phyloP scores from a whole-genome alignment of 2,888 invertebrate genomes.

The Dynastes grantii region DNA sequence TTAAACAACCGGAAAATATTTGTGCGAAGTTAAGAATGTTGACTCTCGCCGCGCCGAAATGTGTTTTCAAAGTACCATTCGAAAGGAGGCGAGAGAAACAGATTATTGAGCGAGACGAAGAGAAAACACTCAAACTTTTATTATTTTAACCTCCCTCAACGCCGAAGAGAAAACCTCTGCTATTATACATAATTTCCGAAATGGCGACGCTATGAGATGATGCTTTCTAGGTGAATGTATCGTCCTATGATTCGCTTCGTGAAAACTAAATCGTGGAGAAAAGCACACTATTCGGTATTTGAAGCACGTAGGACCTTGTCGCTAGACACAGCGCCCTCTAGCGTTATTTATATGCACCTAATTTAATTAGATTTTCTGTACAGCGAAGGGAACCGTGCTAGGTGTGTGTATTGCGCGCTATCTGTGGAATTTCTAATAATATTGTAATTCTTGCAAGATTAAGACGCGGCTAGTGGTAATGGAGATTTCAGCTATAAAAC shows the following conservation, averaged over 20 bases:
- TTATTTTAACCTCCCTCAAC: constrained; percentile 21
- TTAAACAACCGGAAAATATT: constrained; percentile 36
- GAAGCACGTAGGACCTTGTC: constrained; percentile 40
- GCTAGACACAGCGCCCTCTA: constrained; percentile 15
- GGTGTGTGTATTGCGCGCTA: constrained; percentile 1
- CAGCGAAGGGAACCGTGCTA: neutral
- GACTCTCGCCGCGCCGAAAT: constrained; percentile 18
- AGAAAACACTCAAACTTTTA: constrained; percentile 40
- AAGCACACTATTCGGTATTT: neutral
- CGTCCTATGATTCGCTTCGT: neutral
- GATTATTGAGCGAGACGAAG: neutral
- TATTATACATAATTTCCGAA: constrained; percentile 34
- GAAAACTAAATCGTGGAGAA: constrained; percentile 11
- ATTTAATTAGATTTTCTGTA: constrained; percentile 38
- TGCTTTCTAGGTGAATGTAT: neutral
- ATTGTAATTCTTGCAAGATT: constrained; percentile 4
- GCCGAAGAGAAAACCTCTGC: constrained; percentile 8
- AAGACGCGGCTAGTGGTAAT: neutral
- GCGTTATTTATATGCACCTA: constrained; percentile 43
- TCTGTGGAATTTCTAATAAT: neutral
- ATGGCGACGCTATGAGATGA: constrained; percentile 9
- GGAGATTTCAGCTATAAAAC: neutral
- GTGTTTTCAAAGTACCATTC: constrained; percentile 30
- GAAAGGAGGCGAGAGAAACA: neutral
- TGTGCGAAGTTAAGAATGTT: constrained; percentile 37